phyloP scores from a whole-genome alignment of 2,888 invertebrate species.

The Helicoverpa assulta region DNA sequence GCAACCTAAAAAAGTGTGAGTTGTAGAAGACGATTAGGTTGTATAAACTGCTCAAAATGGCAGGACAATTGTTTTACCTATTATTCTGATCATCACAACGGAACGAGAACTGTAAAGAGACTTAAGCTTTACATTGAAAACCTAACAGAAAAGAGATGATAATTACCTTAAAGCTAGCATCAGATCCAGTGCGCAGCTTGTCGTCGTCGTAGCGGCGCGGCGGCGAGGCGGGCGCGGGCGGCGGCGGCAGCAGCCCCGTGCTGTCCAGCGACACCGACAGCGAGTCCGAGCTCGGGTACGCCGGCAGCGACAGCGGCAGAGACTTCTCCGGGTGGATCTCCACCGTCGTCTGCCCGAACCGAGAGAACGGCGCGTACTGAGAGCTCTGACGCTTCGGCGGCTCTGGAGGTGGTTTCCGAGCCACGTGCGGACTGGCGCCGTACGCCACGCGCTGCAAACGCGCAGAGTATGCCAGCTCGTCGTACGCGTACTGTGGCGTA shows the following conservation, averaged over 20 bases:
- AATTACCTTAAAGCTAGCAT: slow-evolving; percentile 94
- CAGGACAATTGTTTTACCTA: too few species aligned
- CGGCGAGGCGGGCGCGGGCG: slow-evolving; percentile 92
- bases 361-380: slow-evolving; percentile 86
- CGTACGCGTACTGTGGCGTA: slow-evolving; percentile 89
- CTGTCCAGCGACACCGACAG: slow-evolving; percentile 91
- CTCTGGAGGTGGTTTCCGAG: slow-evolving; percentile 94
- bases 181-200: slow-evolving; percentile 92
- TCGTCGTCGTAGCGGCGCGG: slow-evolving; percentile 87
- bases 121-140: too few species aligned
- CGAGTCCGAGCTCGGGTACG: slow-evolving; percentile 92
- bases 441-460: slow-evolving; percentile 89
- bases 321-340: slow-evolving; percentile 91
- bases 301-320: slow-evolving; percentile 91
- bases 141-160: too few species aligned
- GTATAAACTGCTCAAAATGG: too few species aligned
- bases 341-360: slow-evolving; percentile 91
- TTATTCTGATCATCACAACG: too few species aligned
- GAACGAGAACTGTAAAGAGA: too few species aligned
- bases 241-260: slow-evolving; percentile 92
- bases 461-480: slow-evolving; percentile 87
- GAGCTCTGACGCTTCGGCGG: slow-evolving; percentile 94
- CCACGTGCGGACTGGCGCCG: slow-evolving; percentile 93
- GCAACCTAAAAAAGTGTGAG: too few species aligned
- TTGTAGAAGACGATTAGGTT: too few species aligned